Evolutionary conservation across 2,888 invertebrate species (phyloP).

Genomic region (Terebella lapidaria): DNA sequence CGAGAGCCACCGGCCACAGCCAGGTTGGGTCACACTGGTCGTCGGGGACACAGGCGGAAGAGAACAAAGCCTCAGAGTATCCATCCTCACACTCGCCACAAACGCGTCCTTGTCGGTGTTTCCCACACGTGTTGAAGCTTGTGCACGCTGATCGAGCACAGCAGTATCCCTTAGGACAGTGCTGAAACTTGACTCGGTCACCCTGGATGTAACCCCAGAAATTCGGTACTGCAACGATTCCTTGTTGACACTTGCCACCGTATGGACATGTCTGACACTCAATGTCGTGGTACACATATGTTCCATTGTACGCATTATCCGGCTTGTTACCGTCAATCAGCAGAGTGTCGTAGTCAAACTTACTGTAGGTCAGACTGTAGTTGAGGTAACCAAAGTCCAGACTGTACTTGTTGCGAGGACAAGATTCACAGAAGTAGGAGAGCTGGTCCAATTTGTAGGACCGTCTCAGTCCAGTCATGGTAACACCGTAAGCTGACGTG

Average conservation of each 20-base stretch:
- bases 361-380: constrained; percentile 19
- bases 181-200: constrained; percentile 23
- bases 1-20: constrained; percentile 22
- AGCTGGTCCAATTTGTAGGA: constrained; percentile 26
- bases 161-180: constrained; percentile 26
- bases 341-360: constrained; percentile 21
- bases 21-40: constrained; percentile 22
- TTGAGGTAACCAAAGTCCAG: constrained; percentile 24
- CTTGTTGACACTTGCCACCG: constrained; percentile 23
- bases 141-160: constrained; percentile 17
- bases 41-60: constrained; percentile 22
- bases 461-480: constrained; percentile 17
- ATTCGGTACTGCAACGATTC: constrained; percentile 25
- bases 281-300: constrained; percentile 26
- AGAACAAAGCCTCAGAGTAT: constrained; percentile 27
- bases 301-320: constrained; percentile 17
- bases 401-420: constrained; percentile 24
- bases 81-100: constrained; percentile 19
- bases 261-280: constrained; percentile 25
- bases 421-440: constrained; percentile 28
- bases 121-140: constrained; percentile 19
- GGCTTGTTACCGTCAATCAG: constrained; percentile 26
- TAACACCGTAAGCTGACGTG: constrained; percentile 26
- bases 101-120: constrained; percentile 19
- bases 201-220: constrained; percentile 27